Evolutionary conservation across 2,888 invertebrate genomes (phyloP), one percentile per base, ranked within the genome.

Genomic region (Cephus runcator): DNA sequence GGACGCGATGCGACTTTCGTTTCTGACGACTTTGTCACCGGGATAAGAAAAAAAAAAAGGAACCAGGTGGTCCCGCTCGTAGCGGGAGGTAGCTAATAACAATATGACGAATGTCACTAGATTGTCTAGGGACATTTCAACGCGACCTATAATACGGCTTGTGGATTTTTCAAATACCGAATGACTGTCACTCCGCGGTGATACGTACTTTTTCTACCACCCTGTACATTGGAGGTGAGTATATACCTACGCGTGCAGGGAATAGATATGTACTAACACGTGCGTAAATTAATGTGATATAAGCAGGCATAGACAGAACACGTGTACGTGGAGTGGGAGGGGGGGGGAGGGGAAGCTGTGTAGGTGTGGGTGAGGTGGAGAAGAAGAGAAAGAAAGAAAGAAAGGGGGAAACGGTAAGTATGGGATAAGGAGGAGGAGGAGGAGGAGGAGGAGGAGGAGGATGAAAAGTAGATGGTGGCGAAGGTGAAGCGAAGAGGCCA

Each of bases 281-380:
- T 6, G 34, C 71, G 30, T 71, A 11, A 9, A 9, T 56, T 87
- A 85, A 87, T 84, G 86, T 83, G 84, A 87, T 86, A 86, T 86
- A 86, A 83, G 86, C 84, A 82, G 85, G 81, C 81, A 80, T 80
- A 84, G 56, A 56, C 23, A 9, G 56, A 56, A 69, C 36, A 34
- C 69, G 68, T 36, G 68, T 34, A 33, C 40, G 30, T 36, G 69
- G 34, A 34, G 77, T 30, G 35, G 33, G 69, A 9, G 68, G 31
- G 77, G 33, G 33, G 33, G 33, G 31, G 31, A 31, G 31, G 36
- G n/a, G n/a, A n/a, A 12, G 68, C 31, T 33, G 69, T 79, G 36
- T 79, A 77, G 69, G 80, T 69, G 75, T 69, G 34, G 40, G 69
- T 80, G 77, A 77, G 73, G 76, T 56, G 76, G 34, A 34, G 69